phyloP scores from a whole-genome alignment of 1,140 invertebrate genomes.

The Nomia melanderi region DNA sequence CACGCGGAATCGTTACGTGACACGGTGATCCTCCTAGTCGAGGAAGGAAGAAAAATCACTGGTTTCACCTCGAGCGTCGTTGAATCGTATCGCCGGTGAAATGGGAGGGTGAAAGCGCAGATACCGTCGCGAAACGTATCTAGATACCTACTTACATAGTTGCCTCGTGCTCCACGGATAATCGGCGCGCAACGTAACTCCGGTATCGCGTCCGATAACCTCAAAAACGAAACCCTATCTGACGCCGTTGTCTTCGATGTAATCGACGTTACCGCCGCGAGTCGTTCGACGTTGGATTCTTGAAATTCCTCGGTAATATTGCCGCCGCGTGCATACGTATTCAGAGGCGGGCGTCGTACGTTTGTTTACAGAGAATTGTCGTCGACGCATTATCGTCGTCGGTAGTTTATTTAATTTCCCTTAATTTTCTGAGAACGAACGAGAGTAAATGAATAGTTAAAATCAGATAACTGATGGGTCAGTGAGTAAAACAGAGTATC shows the following conservation, averaged over 20 bases:
- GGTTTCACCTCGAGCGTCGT: constrained; percentile 21
- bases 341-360: neutral
- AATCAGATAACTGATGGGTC: too few species aligned
- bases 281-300: neutral
- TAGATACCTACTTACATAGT: too few species aligned
- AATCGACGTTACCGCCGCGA: neutral
- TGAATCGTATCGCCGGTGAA: constrained; percentile 7
- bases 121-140: constrained; percentile 4
- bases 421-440: too few species aligned
- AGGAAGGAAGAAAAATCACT: neutral
- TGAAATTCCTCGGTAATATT: neutral
- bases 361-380: too few species aligned
- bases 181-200: neutral
- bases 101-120: constrained; percentile 33
- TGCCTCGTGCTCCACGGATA: neutral
- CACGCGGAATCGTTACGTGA: constrained; percentile 39
- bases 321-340: too few species aligned
- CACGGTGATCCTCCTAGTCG: neutral
- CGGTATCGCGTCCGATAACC: neutral
- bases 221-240: constrained; percentile 3
- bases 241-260: neutral
- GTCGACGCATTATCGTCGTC: too few species aligned
- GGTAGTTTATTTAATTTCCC: too few species aligned
- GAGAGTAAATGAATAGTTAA: too few species aligned
- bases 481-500: too few species aligned